These are phyloP conservation scores for Thalassaphorura encarpata DNA, from an alignment of 1,140 invertebrate genomes.

Conservation along the genomic window DNA sequence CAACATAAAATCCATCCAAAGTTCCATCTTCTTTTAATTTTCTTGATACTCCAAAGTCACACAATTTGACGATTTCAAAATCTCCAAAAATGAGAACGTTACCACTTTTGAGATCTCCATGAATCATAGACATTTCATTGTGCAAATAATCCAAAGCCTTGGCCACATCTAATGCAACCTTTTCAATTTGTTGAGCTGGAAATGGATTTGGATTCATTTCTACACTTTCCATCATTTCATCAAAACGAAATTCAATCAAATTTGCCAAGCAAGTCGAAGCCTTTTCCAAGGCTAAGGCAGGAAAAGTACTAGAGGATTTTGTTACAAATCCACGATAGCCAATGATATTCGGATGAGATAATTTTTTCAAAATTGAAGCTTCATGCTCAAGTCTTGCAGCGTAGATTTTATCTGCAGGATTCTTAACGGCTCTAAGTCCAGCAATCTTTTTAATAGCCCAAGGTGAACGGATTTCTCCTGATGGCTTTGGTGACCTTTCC, in stretches of 20 bases:
- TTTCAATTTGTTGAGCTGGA: slow-evolving; percentile 46
- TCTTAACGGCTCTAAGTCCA: slow-evolving; percentile 31
- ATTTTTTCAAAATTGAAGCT: slow-evolving; percentile 54
- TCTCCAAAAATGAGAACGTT: slow-evolving; percentile 60
- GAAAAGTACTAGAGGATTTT: slow-evolving; percentile 45
- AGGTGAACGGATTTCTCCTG: slow-evolving; percentile 52
- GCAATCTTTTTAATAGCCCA: slow-evolving; percentile 67
- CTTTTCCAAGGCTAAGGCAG: slow-evolving; percentile 43
- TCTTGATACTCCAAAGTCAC: slow-evolving; percentile 73
- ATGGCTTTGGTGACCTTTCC: slow-evolving; percentile 55
- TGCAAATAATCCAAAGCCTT: slow-evolving; percentile 70
- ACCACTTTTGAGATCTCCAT: slow-evolving; percentile 75
- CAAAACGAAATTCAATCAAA: slow-evolving; percentile 57
- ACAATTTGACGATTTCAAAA: slow-evolving; percentile 63
- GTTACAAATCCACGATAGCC: slow-evolving; percentile 59
- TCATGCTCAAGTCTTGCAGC: slow-evolving; percentile 52
- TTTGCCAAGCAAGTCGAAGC: slow-evolving; percentile 51
- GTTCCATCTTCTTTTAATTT: slow-evolving; percentile 54
- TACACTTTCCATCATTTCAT: slow-evolving; percentile 35
- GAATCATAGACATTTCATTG: slow-evolving; percentile 55
- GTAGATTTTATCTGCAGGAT: slow-evolving; percentile 36
- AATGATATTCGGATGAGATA: slow-evolving; percentile 73
- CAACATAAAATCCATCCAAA: slow-evolving; percentile 42
- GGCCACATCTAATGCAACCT: slow-evolving; percentile 50
- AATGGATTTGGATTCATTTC: slow-evolving; percentile 41